Evolutionary conservation across 2,797 vertebrate species (phyloP).

Genomic region (Silurus lanzhouensis): DNA sequence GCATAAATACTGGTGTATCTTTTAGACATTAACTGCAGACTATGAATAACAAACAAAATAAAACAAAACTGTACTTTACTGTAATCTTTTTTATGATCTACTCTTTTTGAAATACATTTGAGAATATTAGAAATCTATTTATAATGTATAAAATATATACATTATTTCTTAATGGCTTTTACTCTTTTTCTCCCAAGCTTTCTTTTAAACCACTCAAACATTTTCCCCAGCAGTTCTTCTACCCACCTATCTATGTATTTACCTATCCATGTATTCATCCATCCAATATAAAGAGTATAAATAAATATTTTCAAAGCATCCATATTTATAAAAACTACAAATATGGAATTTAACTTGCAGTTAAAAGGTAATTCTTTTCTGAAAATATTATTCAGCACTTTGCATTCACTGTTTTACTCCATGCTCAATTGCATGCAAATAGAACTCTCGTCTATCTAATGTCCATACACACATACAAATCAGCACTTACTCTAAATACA

Average conservation of each 20-base stretch:
- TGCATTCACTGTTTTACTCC: neutral
- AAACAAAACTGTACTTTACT: neutral
- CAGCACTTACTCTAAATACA: neutral
- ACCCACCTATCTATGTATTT: neutral
- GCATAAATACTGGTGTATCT: neutral
- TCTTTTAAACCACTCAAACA: too few relatives aligned
- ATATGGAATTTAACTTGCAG: neutral
- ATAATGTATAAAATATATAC: too few relatives aligned
- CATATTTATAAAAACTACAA: neutral
- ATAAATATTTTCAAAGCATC: neutral
- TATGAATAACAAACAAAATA: neutral
- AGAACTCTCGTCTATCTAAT: neutral
- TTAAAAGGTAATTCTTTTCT: neutral
- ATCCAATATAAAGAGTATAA: neutral
- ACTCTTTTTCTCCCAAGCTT: neutral
- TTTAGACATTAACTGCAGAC: neutral
- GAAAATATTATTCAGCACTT: neutral
- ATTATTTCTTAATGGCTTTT: neutral
- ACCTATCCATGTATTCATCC: neutral
- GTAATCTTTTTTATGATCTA: neutral
- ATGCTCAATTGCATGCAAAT: neutral
- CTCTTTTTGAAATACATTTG: conserved; percentile 6
- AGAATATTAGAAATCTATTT: neutral
- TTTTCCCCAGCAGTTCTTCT: neutral
- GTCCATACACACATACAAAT: neutral